Evolutionary conservation across 2,888 invertebrate species (phyloP).

Genomic region (Chloroclysta siterata): DNA sequence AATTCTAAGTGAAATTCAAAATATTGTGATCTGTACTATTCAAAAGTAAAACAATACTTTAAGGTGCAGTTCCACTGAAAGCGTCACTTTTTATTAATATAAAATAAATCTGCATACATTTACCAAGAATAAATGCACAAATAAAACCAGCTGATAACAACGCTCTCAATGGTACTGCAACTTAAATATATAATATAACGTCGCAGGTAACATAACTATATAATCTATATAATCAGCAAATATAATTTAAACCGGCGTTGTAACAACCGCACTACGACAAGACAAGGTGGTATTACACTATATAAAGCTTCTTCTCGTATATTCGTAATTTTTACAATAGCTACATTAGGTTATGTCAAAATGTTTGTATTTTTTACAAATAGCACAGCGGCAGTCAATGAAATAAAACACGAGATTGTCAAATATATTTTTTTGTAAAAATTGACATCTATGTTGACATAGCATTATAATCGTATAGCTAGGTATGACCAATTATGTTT

Average conservation of each 20-base stretch:
- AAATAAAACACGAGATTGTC: slow-evolving; percentile 4
- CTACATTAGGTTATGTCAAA: slow-evolving; percentile 26
- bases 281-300: slow-evolving; percentile 70
- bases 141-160: slow-evolving; percentile 5
- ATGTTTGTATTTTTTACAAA: slow-evolving; percentile 14
- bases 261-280: slow-evolving; percentile 54
- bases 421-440: slow-evolving; percentile 13
- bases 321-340: slow-evolving; percentile 23
- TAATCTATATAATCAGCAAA: slow-evolving; percentile 21
- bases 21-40: slow-evolving; percentile 10
- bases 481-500: slow-evolving; percentile 65
- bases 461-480: slow-evolving; percentile 44
- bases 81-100: neutral
- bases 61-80: slow-evolving; percentile 19
- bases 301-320: slow-evolving; percentile 78
- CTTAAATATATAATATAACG: slow-evolving; percentile 26
- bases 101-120: neutral
- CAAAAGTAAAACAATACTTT: slow-evolving; percentile 10
- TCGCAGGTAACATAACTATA: slow-evolving; percentile 20
- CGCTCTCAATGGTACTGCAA: slow-evolving; percentile 16
- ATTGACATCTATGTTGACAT: slow-evolving; percentile 38
- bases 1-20: slow-evolving; percentile 18
- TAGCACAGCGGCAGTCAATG: slow-evolving; percentile 10
- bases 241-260: slow-evolving; percentile 15
- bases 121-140: slow-evolving; percentile 27